Percentiles rank a stretch among this genome's conserved stretches.
Evolutionary conservation across 2,888 invertebrate species (phyloP).

Genomic region (Drosophila lacicola): DNA sequence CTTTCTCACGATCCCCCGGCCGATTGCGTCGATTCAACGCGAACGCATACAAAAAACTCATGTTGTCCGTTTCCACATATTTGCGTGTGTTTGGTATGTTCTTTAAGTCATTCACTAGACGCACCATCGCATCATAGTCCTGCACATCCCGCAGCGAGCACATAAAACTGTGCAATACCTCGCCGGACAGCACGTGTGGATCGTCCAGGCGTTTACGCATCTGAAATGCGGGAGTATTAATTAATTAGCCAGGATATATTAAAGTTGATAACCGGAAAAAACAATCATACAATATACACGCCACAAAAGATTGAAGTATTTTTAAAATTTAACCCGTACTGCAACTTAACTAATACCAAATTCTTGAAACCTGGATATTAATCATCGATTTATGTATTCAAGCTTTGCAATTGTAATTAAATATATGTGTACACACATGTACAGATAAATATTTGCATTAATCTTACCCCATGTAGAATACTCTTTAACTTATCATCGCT

Average conservation of each 20-base stretch:
- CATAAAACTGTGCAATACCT: constrained; percentile 97
- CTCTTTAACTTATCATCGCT: constrained; percentile 89
- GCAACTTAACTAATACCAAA: no score
- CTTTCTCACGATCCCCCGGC: constrained; percentile 97
- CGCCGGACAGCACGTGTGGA: constrained; percentile 97
- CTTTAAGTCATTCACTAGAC: constrained; percentile 96
- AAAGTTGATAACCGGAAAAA: background rate
- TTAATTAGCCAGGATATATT: background rate
- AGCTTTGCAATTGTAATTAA: background rate
- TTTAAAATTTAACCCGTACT: background rate
- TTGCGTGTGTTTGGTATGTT: constrained; percentile 95
- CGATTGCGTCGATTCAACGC: constrained; percentile 98
- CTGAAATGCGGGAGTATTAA: constrained; percentile 75
- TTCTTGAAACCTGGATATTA: background rate
- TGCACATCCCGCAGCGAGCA: constrained; percentile 96
- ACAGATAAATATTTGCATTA: background rate
- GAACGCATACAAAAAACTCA: constrained; percentile 97
- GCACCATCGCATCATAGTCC: constrained; percentile 99
- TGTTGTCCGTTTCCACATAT: constrained; percentile 95
- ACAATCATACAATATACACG: background rate
- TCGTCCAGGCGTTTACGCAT: constrained; percentile 97
- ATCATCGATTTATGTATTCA: background rate
- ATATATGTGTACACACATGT: background rate
- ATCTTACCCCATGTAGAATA: constrained; percentile 88
- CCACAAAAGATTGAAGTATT: background rate